Conservation (phyloP, 1,140 invertebrate species). For the Vollenhovia emeryi region DNA sequence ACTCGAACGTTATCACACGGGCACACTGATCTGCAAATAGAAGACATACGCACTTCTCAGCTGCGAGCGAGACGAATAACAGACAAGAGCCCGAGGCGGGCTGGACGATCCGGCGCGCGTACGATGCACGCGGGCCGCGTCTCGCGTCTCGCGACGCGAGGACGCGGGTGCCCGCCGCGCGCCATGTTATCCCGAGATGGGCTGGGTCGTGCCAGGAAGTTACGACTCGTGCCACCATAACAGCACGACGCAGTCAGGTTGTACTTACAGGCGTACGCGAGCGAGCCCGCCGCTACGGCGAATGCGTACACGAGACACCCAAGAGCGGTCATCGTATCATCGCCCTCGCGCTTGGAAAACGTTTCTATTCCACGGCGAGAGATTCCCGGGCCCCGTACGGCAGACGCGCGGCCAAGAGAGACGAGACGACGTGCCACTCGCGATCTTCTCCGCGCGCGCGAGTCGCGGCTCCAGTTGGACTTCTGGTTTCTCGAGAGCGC, state of each 20-base stretch:
- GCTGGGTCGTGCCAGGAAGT: conserved; percentile 74
- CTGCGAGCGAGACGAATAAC: background rate
- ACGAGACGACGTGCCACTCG: background rate
- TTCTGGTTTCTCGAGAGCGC: too few species aligned
- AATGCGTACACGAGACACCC: conserved; percentile 71
- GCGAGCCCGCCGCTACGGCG: conserved; percentile 62
- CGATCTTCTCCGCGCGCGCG: too few species aligned
- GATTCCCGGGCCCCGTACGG: too few species aligned
- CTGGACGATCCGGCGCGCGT: background rate
- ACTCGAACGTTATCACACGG: background rate
- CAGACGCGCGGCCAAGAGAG: too few species aligned
- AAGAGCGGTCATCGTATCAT: conserved; percentile 78
- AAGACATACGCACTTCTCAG: too few species aligned
- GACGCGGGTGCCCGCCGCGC: conserved; percentile 41
- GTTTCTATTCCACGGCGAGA: background rate
- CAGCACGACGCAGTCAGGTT: background rate
- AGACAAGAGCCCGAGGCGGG: background rate
- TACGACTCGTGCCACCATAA: conserved; percentile 1
- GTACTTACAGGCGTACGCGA: conserved; percentile 78
- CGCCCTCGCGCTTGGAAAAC: conserved; percentile 63
- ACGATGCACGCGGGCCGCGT: background rate
- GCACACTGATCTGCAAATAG: background rate
- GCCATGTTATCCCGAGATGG: conserved; percentile 77
- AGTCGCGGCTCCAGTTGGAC: too few species aligned
- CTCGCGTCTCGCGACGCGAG: conserved; percentile 5